phyloP scores from a whole-genome alignment of 92 coral and sea anemone genomes.

The Palythoa grandiflora region DNA sequence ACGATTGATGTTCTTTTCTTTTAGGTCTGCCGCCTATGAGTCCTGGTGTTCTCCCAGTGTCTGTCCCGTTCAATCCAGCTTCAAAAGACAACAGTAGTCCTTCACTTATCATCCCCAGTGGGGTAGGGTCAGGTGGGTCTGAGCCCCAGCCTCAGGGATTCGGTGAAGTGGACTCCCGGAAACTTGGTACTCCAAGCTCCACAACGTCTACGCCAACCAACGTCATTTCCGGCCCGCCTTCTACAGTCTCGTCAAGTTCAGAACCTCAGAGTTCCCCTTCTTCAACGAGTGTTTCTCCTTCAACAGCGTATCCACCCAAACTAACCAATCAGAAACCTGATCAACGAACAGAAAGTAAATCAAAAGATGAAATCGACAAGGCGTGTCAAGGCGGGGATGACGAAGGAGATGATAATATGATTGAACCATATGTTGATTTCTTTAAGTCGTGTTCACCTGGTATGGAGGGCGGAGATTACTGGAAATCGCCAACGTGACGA shows the following conservation, averaged over 20 bases:
- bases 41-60: constrained; percentile 88
- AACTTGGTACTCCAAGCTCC: constrained; percentile 67
- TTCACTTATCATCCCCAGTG: constrained; percentile 66
- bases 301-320: constrained; percentile 60
- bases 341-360: constrained; percentile 7
- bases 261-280: constrained; percentile 79
- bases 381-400: constrained; percentile 18
- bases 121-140: constrained; percentile 22
- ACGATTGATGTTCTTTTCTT: background rate
- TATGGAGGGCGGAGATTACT: constrained; percentile 72
- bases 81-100: constrained; percentile 68
- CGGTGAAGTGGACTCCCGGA: constrained; percentile 42
- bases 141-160: constrained; percentile 39
- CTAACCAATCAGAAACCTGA: background rate
- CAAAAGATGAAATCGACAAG: constrained; percentile 40
- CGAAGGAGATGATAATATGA: constrained; percentile 32
- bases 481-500: constrained; percentile 10
- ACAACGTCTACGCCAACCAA: constrained; percentile 88
- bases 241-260: constrained; percentile 65
- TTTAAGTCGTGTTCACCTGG: constrained; percentile 67
- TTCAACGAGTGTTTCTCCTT: constrained; percentile 75
- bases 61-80: constrained; percentile 87
- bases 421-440: constrained; percentile 89
- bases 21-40: constrained; percentile 81
- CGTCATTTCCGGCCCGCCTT: constrained; percentile 52